A percentile compares a stretch with the other conserved stretches of the same genome.
These are phyloP conservation scores for Artemia sinica DNA, from an alignment of 2,888 invertebrate species.

Conservation along the genomic window DNA sequence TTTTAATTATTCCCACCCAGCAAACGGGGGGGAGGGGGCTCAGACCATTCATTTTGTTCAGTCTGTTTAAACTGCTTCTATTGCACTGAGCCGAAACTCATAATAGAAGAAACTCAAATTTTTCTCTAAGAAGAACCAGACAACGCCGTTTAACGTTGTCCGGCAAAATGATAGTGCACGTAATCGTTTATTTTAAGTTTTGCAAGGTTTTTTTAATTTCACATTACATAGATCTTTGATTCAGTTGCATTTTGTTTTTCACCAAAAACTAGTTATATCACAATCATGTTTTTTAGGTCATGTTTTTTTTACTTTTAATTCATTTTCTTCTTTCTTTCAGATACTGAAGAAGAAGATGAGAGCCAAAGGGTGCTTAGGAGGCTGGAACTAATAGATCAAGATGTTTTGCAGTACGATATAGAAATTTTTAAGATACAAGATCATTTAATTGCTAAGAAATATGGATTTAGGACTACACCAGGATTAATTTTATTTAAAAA, in stretches of 20 bases:
- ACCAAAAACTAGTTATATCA: constrained; percentile 3
- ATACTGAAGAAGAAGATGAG: constrained; percentile 62
- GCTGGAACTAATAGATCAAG: constrained; percentile 75
- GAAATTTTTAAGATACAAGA: constrained; percentile 74
- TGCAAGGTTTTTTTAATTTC: constrained; percentile 20
- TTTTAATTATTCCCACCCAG: too few relatives aligned
- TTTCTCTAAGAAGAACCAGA: too few relatives aligned
- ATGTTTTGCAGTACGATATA: constrained; percentile 77
- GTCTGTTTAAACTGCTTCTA: too few relatives aligned
- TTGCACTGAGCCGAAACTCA: too few relatives aligned
- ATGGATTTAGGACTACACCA: constrained; percentile 70
- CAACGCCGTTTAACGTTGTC: too few relatives aligned
- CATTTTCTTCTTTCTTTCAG: constrained; percentile 33
- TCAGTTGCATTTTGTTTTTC: constrained; percentile 24
- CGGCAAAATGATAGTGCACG: too few relatives aligned
- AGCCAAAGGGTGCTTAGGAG: constrained; percentile 63
- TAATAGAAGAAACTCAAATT: too few relatives aligned
- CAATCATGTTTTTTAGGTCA: constrained; percentile 8
- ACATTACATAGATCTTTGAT: constrained; percentile 16
- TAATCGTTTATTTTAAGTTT: constrained; percentile 18
- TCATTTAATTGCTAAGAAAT: constrained; percentile 78
- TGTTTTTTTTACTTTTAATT: background rate
- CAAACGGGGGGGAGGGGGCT: too few relatives aligned
- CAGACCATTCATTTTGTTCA: too few relatives aligned
- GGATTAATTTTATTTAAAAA: constrained; percentile 80